Base-by-base conservation (phyloP, 2,113 vertebrate genomes). In the Pithys albifrons region DNA sequence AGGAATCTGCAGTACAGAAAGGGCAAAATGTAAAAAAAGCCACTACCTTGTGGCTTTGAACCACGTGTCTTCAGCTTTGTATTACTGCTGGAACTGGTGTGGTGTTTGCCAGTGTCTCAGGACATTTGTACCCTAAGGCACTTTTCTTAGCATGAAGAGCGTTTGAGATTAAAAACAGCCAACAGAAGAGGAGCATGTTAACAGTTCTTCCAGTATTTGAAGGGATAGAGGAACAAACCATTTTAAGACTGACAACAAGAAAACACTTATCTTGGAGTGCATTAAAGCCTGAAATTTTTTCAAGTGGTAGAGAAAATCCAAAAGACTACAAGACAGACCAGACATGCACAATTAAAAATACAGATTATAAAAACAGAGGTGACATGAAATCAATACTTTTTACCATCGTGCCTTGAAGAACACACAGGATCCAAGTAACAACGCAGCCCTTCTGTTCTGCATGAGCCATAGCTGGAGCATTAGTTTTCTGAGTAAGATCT, bases 141-240 rank as follows among this genome's bases (percentile, higher is more conserved):
- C 5, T 27, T 76, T 46, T n/a, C 66, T 55, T 46, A 46, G 8
- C 0, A 0, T 39, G 49, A 59, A 18, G 3, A 4, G 6, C 24
- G 22, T 22, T 62, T 54, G 58, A 70, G 39, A 51, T 1, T 55
- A 29, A 71, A 71, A 93, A 76, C 10, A 51, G 6, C 4, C n/a
- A 54, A 8, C 7, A 46, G 41, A 86, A 72, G 5, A 16, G 15
- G 3, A 72, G 16, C 19, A 12, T 6, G 9, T 16, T 62, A 78
- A 24, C 8, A 71, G 23, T 37, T 20, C n/a, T 52, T 67, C n/a
- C 82, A 66, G 11, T 5, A 33, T 62, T 16, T 59, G 20, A 14
- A 43, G 18, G 48, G 4, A 54, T 20, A 57, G 7, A 57, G 19
- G 11, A 66, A 43, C 3, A 66, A 6, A 43, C 4, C 1, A 16